Conservation (phyloP, 2,888 invertebrate species). For the Mylabris sibirica region DNA sequence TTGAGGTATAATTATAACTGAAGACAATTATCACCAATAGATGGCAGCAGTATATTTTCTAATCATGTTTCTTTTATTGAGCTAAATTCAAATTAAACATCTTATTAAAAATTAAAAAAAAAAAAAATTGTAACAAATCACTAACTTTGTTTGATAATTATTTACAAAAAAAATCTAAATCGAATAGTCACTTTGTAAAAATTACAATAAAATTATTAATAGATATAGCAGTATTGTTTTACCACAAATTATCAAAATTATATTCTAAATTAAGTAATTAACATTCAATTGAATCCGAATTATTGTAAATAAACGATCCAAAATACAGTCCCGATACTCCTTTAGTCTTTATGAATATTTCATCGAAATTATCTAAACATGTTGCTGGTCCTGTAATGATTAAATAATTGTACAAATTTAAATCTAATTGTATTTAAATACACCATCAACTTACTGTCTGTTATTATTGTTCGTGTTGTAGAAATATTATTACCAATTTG, state of each 20-base stretch:
- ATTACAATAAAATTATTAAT: too few relatives aligned
- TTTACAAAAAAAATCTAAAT: too few relatives aligned
- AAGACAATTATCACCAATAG: neutral
- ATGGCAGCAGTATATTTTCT: neutral
- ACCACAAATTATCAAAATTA: too few relatives aligned
- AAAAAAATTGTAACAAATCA: too few relatives aligned
- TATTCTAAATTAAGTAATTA: neutral
- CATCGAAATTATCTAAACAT: slow-evolving; percentile 46
- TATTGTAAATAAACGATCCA: slow-evolving; percentile 43
- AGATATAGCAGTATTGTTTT: too few relatives aligned
- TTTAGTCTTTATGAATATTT: slow-evolving; percentile 43
- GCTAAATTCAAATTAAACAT: too few relatives aligned
- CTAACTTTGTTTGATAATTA: too few relatives aligned
- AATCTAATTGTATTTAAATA: slow-evolving; percentile 13
- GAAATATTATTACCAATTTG: slow-evolving; percentile 60
- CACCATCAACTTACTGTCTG: slow-evolving; percentile 57
- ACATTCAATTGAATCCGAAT: neutral
- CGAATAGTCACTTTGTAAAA: too few relatives aligned
- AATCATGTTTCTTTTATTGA: too few relatives aligned
- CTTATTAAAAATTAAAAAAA: too few relatives aligned
- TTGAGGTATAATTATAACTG: neutral
- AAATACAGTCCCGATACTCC: slow-evolving; percentile 41
- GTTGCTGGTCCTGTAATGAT: slow-evolving; percentile 45
- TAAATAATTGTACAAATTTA: slow-evolving; percentile 6
- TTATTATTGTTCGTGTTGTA: slow-evolving; percentile 57